Evolutionary conservation across 2,888 invertebrate genomes (phyloP).

Genomic region (Geotrupes spiniger): DNA sequence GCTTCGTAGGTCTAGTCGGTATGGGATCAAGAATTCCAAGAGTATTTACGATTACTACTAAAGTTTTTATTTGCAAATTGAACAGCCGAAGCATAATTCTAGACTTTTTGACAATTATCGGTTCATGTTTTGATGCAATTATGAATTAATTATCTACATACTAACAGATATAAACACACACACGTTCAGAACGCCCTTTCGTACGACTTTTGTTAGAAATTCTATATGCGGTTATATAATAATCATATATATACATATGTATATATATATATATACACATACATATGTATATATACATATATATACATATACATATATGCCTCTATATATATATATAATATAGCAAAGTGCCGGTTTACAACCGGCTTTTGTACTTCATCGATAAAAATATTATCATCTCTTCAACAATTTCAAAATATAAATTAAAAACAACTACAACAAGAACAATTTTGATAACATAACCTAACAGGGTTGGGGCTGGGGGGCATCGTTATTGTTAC

Average conservation of each 20-base stretch:
- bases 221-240: conserved; percentile 20
- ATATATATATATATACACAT: conserved; percentile 13
- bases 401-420: conserved; percentile 38
- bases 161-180: conserved; percentile 4
- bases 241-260: conserved; percentile 13
- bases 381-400: conserved; percentile 28
- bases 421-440: conserved; percentile 46
- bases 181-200: conserved; percentile 7
- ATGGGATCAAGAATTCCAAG: no score
- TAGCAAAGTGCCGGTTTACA: conserved; percentile 15
- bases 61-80: no score
- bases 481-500: not conserved
- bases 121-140: conserved; percentile 6
- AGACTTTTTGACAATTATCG: no score
- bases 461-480: conserved; percentile 24
- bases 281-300: conserved; percentile 1
- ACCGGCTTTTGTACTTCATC: conserved; percentile 27
- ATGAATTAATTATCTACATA: conserved; percentile 7
- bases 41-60: no score
- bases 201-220: conserved; percentile 9
- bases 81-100: no score
- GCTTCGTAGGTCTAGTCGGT: no score
- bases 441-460: conserved; percentile 44
- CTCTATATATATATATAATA: conserved; percentile 18
- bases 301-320: conserved; percentile 15